Evolutionary conservation across 2,888 invertebrate species (phyloP), one percentile per base, ranked within the genome.

Genomic region (Azorinus chamasolen): DNA sequence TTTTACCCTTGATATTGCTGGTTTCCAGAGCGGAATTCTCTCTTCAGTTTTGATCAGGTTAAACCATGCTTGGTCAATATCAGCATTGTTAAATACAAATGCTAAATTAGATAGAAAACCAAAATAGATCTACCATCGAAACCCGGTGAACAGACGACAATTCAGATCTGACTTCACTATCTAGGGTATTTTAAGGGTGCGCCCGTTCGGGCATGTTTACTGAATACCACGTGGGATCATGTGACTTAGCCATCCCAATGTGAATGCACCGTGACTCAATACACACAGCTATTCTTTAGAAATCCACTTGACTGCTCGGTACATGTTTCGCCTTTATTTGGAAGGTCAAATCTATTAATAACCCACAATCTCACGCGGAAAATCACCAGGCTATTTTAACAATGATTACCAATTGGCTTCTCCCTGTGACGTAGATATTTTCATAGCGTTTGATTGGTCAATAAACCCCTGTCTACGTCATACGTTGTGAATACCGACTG

Each of bases 301-400:
- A 62, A 51, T 65, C 58, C 69, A 57, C 57, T 69, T 51, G 64
- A 69, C 68, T 73, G 69, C 66, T 64, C 64, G 64, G 65, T 61
- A 62, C 39, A 72, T 57, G 62, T 55, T 81, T 87, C 83, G 81
- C 74, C 87, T 88, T 84, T 87, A 87, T 88, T 88, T 86, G 86
- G 88, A 80, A 77, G 82, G 85, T 88, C 87, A 87, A 79, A 54
- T 54, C 80, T 88, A 87, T 85, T 77, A 78, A 83, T 87, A 88
- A 81, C 59, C 4, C 37, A 41, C 41, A 62, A 45, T 65, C 57
- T 66, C 79, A 68, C 70, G 80, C 74, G 81, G 74, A 77, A 81
- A 74, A 82, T 84, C 71, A 81, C 79, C 61, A 57, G 62, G 66
- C 70, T 77, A 79, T 71, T 81, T 73, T 74, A 43, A 59, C 22